Percentiles rank a stretch among this genome's conserved stretches.
phyloP scores from a whole-genome alignment of 2,113 vertebrate genomes.

The Oenanthe oenanthe region DNA sequence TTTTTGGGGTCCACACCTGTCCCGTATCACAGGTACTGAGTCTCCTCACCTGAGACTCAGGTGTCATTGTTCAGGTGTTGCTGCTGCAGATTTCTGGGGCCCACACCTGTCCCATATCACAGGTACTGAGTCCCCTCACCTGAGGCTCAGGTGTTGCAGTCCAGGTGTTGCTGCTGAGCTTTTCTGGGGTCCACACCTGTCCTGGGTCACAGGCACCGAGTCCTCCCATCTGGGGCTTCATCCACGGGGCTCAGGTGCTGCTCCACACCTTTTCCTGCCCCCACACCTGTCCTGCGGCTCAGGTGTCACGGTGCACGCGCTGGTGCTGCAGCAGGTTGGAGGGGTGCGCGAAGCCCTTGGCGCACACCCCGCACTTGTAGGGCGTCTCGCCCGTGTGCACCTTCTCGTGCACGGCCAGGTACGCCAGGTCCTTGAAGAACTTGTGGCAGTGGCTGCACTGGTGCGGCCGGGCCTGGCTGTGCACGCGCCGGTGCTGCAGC shows the following conservation, averaged over 20 bases:
- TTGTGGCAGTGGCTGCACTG: constrained; percentile 55
- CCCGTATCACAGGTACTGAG: too few species aligned
- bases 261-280: too few species aligned
- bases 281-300: not conserved
- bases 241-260: too few species aligned
- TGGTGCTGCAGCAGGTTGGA: constrained; percentile 64
- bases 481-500: constrained; percentile 43
- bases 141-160: not conserved
- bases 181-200: too few species aligned
- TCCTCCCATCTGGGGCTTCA: too few species aligned
- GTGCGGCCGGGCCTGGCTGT: constrained; percentile 41
- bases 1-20: too few species aligned
- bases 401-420: constrained; percentile 61
- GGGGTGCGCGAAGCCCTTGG: constrained; percentile 57
- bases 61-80: too few species aligned
- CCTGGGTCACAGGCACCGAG: too few species aligned
- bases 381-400: constrained; percentile 48
- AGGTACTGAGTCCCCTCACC: not conserved
- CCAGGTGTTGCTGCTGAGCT: too few species aligned
- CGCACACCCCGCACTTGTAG: constrained; percentile 21
- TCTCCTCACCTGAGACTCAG: too few species aligned
- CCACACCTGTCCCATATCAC: not conserved
- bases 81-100: too few species aligned
- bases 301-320: not conserved
- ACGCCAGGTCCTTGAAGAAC: constrained; percentile 64